Evolutionary conservation across 2,113 vertebrate genomes (phyloP).

Genomic region (Thinocorus orbignyianus): DNA sequence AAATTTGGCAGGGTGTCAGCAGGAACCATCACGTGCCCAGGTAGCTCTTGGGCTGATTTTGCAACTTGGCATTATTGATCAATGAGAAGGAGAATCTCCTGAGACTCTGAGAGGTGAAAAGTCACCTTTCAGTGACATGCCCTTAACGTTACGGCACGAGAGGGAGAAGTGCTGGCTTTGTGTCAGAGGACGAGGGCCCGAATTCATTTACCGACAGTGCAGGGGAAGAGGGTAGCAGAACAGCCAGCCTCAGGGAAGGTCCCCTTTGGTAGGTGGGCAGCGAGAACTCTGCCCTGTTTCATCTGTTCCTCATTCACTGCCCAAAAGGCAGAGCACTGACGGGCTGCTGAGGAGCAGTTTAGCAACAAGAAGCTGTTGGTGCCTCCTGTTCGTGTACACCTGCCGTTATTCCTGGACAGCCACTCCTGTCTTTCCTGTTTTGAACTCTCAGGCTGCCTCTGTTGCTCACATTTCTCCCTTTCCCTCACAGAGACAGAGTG

Average conservation of each 20-base stretch:
- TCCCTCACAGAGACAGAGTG: neutral
- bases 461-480: neutral
- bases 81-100: neutral
- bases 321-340: neutral
- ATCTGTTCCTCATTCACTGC: neutral
- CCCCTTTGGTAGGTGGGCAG: neutral
- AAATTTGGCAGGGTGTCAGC: neutral
- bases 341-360: neutral
- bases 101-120: neutral
- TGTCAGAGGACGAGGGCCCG: neutral
- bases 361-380: neutral
- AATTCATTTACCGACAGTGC: neutral
- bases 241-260: neutral
- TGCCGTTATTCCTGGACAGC: neutral
- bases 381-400: neutral
- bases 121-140: neutral
- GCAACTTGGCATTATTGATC: neutral
- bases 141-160: neutral
- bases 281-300: neutral
- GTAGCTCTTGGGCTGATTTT: neutral
- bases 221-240: neutral
- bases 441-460: neutral
- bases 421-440: constrained; percentile 1
- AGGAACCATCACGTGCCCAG: neutral
- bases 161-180: neutral